phyloP scores from a whole-genome alignment of 2,888 invertebrate species.

The Leptinotarsa juncta region DNA sequence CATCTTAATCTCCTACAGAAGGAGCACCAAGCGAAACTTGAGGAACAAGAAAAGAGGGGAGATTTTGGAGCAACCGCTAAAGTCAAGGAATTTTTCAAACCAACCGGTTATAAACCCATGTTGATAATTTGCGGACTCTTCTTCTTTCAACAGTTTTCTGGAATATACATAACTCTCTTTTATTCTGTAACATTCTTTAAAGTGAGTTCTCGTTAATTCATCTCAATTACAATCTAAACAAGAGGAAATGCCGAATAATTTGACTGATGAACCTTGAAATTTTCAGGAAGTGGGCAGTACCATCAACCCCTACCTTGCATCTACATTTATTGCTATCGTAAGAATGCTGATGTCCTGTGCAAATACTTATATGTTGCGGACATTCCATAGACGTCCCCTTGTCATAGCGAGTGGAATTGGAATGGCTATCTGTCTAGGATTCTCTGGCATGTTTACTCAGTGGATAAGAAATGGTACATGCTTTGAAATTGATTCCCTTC shows the following conservation, averaged over 20 bases:
- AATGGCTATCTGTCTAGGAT: slow-evolving; percentile 70
- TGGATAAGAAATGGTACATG: slow-evolving; percentile 65
- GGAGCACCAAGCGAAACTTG: slow-evolving; percentile 68
- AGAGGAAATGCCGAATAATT: background rate
- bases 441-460: slow-evolving; percentile 70
- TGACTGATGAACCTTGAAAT: slow-evolving; percentile 3
- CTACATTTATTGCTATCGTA: slow-evolving; percentile 70
- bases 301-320: slow-evolving; percentile 69
- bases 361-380: slow-evolving; percentile 69
- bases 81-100: slow-evolving; percentile 66
- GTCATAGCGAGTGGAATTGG: slow-evolving; percentile 69
- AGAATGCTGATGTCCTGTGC: slow-evolving; percentile 71
- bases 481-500: no score
- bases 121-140: slow-evolving; percentile 69
- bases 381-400: slow-evolving; percentile 68
- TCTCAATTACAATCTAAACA: background rate
- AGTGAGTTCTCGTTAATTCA: slow-evolving; percentile 59
- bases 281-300: slow-evolving; percentile 68
- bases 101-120: slow-evolving; percentile 72
- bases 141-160: slow-evolving; percentile 72
- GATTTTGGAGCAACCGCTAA: slow-evolving; percentile 59
- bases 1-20: slow-evolving; percentile 68
- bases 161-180: slow-evolving; percentile 73
- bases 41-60: slow-evolving; percentile 60
- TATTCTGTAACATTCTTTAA: slow-evolving; percentile 72